Evolutionary conservation across 2,888 invertebrate genomes (phyloP), one percentile per base, ranked within the genome.

Genomic region (Habroteleia sp.): DNA sequence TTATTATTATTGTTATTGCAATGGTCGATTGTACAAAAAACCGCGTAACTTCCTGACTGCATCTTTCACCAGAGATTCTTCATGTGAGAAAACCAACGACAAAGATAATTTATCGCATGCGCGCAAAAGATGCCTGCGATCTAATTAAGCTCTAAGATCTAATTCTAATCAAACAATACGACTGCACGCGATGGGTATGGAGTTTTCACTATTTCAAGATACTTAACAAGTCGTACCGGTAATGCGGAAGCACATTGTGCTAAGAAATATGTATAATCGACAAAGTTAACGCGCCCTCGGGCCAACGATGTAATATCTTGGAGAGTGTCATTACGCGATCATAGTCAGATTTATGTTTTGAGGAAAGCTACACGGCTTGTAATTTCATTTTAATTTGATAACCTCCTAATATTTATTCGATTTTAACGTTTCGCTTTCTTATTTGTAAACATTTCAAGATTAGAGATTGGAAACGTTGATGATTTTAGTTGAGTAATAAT

Each of bases 181-280:
- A 74, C 48, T 25, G 31, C 11, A 31, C 17, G 56, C 42, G n/a
- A 39, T 52, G 62, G 50, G 35, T 68, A 74, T 44, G 54, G 37
- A 27, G 60, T 62, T 68, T 74, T 72, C 72, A 65, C 72, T 72
- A 48, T 71, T 75, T 69, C 69, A 25, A 58, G 75, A 68, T 75
- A 69, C 46, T 37, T 65, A 72, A 63, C 50, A 62, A 69, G 74
- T 50, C 54, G 60, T 13, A 50, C 74, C 56, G 68, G 56, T 69
- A 69, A 74, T 74, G 68, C 74, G 74, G 74, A 74, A 74, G 69
- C 11, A 65, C 74, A 74, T 74, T 74, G 74, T 74, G 39, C 68
- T 69, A 69, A 69, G 74, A 74, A 69, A 69, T 74, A n/a, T n/a
- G n/a, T n/a, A 74, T 74, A 74, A 74, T 69, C 69, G 74, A 69